Evolutionary conservation across 2,888 invertebrate genomes (phyloP).

Genomic region (Tetropium fuscum): DNA sequence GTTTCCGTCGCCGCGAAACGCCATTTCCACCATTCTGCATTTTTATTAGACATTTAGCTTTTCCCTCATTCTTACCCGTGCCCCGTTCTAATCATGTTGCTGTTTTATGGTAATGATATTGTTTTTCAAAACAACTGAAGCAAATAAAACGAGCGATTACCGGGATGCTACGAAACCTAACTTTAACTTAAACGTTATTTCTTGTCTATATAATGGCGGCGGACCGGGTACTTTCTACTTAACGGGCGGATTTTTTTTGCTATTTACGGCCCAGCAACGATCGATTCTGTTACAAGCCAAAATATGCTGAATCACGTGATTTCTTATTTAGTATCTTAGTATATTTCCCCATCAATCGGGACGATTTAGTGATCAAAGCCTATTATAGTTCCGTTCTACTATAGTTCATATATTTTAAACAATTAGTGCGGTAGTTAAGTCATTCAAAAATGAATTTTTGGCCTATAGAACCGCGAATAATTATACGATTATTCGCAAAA

Average conservation of each 20-base stretch:
- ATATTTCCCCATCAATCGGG: too few relatives aligned
- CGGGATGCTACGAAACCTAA: constrained; percentile 13
- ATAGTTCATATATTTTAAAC: too few relatives aligned
- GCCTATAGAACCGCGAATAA: too few relatives aligned
- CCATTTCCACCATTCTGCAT: constrained; percentile 31
- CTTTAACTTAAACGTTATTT: constrained; percentile 17
- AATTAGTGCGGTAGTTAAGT: too few relatives aligned
- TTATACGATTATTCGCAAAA: too few relatives aligned
- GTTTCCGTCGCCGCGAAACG: constrained; percentile 41
- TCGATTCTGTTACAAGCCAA: too few relatives aligned
- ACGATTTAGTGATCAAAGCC: too few relatives aligned
- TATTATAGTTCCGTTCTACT: too few relatives aligned
- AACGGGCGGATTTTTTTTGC: constrained; percentile 18
- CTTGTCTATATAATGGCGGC: neutral
- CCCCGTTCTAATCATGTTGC: constrained; percentile 31
- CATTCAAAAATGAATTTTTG: too few relatives aligned
- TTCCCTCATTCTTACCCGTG: constrained; percentile 6
- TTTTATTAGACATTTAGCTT: constrained; percentile 31
- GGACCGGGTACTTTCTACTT: constrained; percentile 2
- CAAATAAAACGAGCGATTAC: constrained; percentile 33
- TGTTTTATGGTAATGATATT: constrained; percentile 41
- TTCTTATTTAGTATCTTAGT: too few relatives aligned
- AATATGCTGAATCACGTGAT: too few relatives aligned
- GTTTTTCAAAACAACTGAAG: constrained; percentile 36
- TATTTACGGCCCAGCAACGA: too few relatives aligned